phyloP scores from a whole-genome alignment of 2,888 invertebrate genomes.

The Blastobasis adustella region DNA sequence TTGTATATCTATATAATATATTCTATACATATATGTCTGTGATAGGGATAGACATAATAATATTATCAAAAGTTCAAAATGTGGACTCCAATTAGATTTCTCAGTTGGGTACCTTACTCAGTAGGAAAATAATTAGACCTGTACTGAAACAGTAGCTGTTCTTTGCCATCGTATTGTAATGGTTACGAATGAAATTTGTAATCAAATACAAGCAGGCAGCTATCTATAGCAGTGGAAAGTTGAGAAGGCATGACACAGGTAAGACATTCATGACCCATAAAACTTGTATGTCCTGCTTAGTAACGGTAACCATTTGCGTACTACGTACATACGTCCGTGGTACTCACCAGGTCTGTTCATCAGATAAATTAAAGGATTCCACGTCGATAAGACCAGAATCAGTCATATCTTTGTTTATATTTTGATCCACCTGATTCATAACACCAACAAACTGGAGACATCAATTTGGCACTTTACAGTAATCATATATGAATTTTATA shows the following conservation, averaged over 20 bases:
- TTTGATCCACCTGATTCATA: slow-evolving; percentile 69
- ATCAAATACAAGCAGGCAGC: slow-evolving; percentile 14
- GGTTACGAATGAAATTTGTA: slow-evolving; percentile 15
- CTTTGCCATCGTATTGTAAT: neutral
- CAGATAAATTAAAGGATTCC: slow-evolving; percentile 68
- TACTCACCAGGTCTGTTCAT: slow-evolving; percentile 77
- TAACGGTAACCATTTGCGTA: slow-evolving; percentile 1
- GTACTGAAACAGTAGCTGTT: too few species aligned
- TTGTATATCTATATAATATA: too few species aligned
- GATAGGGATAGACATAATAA: too few species aligned
- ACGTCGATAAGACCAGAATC: slow-evolving; percentile 74
- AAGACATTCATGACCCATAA: slow-evolving; percentile 18
- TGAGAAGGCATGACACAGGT: slow-evolving; percentile 22
- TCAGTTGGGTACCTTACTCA: too few species aligned
- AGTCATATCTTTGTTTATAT: slow-evolving; percentile 74
- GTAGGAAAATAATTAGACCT: too few species aligned
- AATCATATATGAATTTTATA: slow-evolving; percentile 55
- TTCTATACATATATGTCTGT: too few species aligned
- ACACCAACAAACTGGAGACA: slow-evolving; percentile 53
- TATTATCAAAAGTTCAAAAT: too few species aligned
- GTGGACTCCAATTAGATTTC: too few species aligned
- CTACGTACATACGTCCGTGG: neutral
- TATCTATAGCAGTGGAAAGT: slow-evolving; percentile 27
- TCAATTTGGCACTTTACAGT: slow-evolving; percentile 68
- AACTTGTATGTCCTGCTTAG: slow-evolving; percentile 13